Conservation (phyloP, 2,797 vertebrate species). For the Potorous gilbertii region DNA sequence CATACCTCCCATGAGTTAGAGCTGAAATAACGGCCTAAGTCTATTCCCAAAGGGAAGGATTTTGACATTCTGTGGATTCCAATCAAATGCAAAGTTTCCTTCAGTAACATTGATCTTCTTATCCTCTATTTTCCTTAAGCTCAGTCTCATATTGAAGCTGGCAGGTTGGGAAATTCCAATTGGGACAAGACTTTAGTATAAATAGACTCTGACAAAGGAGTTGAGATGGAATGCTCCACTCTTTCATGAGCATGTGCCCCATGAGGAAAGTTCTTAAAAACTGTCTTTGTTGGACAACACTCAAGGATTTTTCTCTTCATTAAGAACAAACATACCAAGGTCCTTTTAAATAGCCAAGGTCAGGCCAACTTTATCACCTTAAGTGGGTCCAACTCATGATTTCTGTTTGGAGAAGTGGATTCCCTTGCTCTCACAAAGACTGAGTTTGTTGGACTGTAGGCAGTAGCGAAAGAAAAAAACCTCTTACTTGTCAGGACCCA, state of each 20-base stretch:
- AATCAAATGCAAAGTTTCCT: background rate
- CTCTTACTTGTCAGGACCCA: background rate
- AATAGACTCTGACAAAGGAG: background rate
- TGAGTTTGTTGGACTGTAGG: background rate
- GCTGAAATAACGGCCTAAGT: background rate
- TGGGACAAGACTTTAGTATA: conserved; percentile 1
- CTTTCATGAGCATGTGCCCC: conserved; percentile 3
- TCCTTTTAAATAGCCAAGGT: background rate
- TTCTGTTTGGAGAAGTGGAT: conserved; percentile 49
- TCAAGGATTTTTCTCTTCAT: conserved; percentile 23
- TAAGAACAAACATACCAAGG: conserved; percentile 27
- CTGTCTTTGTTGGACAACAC: conserved; percentile 27
- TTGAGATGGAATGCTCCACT: conserved; percentile 12
- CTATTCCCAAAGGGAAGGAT: conserved; percentile 1
- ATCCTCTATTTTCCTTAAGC: background rate
- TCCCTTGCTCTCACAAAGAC: conserved; percentile 10
- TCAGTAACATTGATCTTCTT: background rate
- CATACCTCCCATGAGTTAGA: background rate
- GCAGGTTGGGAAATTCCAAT: conserved; percentile 33
- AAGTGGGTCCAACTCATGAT: background rate
- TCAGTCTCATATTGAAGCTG: conserved; percentile 17
- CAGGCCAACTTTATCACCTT: background rate
- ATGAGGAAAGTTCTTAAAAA: conserved; percentile 14
- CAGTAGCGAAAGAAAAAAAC: conserved; percentile 34
- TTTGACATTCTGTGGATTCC: background rate